Conservation (phyloP, 2,797 vertebrate species). For the Echiichthys vipera region DNA sequence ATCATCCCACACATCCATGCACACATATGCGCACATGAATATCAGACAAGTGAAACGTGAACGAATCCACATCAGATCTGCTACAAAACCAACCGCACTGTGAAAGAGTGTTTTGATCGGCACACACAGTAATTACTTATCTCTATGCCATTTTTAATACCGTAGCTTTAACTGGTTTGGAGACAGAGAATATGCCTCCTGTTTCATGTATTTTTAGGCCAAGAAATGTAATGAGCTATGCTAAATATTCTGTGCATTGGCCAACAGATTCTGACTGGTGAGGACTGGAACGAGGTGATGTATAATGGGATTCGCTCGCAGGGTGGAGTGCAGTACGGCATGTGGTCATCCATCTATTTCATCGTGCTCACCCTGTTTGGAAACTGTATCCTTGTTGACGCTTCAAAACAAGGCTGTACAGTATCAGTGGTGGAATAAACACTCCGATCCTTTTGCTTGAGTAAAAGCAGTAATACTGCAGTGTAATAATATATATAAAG, state of each 20-base stretch:
- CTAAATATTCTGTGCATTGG: slow-evolving; percentile 31
- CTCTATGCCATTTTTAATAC: slow-evolving; percentile 46
- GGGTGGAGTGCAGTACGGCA: slow-evolving; percentile 96
- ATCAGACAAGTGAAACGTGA: slow-evolving; percentile 73
- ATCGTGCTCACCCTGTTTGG: slow-evolving; percentile 98
- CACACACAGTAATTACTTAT: slow-evolving; percentile 60
- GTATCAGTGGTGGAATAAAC: background rate
- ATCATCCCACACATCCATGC: slow-evolving; percentile 79
- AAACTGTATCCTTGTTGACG: slow-evolving; percentile 93
- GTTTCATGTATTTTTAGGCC: slow-evolving; percentile 36
- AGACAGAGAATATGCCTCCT: slow-evolving; percentile 10
- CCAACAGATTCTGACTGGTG: slow-evolving; percentile 94
- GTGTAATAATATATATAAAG: too few species aligned
- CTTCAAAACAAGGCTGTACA: background rate
- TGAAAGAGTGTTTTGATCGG: slow-evolving; percentile 60
- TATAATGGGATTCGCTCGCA: slow-evolving; percentile 98
- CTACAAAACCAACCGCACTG: slow-evolving; percentile 52
- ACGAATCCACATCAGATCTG: slow-evolving; percentile 67
- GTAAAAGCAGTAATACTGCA: background rate
- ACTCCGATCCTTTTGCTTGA: background rate
- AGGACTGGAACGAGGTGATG: slow-evolving; percentile 99
- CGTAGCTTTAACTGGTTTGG: slow-evolving; percentile 32
- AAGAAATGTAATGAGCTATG: slow-evolving; percentile 11
- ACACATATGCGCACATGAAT: slow-evolving; percentile 79
- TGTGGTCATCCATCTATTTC: slow-evolving; percentile 99